phyloP scores from a whole-genome alignment of 37 sponge, comb jelly and placozoan genomes.

The Halichondria panicea region DNA sequence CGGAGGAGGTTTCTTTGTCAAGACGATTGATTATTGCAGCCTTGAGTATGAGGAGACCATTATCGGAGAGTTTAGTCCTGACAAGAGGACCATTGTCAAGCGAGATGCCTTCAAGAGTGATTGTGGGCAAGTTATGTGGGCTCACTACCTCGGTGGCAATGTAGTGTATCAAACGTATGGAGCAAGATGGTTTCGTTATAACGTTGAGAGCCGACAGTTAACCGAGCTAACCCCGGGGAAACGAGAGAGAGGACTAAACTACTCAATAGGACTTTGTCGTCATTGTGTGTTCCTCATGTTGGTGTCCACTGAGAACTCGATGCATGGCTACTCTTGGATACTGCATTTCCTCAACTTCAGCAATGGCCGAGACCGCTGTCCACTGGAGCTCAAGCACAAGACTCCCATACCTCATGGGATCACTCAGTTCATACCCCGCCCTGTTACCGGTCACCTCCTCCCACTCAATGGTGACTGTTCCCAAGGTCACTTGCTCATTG shows the following conservation, averaged over 20 bases:
- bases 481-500: conserved; percentile 13
- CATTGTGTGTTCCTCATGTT: conserved; percentile 33
- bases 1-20: conserved; percentile 32
- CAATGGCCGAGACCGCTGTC: not conserved
- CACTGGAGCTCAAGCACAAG: not conserved
- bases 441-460: conserved; percentile 25
- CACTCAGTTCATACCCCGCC: conserved; percentile 42
- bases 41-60: conserved; percentile 26
- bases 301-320: conserved; percentile 26
- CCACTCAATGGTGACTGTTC: conserved; percentile 11
- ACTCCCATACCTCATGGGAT: conserved; percentile 31
- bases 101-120: conserved; percentile 15
- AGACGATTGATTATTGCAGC: conserved; percentile 21
- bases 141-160: not conserved
- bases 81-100: conserved; percentile 13
- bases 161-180: conserved; percentile 26
- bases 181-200: conserved; percentile 20
- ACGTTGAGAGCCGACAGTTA: conserved; percentile 3
- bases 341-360: conserved; percentile 17
- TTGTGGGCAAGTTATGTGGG: conserved; percentile 19
- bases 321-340: conserved; percentile 35
- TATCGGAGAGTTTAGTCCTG: conserved; percentile 39
- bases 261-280: conserved; percentile 19
- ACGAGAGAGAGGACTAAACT: not conserved
- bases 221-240: not conserved